These are phyloP conservation scores for Drosophila suzukii DNA, from an alignment of 1,140 invertebrate species.

Conservation along the genomic window DNA sequence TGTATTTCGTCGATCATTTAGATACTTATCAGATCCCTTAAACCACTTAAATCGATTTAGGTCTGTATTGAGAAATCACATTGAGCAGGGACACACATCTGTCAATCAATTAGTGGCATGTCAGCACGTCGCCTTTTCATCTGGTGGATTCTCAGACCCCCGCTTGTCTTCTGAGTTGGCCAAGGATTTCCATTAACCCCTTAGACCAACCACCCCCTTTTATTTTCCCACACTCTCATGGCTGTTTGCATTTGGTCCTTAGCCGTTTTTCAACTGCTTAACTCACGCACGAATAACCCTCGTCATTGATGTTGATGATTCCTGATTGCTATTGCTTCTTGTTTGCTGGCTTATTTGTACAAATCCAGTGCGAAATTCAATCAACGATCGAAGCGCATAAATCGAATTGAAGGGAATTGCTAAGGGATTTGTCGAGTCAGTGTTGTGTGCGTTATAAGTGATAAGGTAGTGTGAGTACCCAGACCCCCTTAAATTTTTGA, in stretches of 20 bases:
- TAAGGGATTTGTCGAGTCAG: conserved; percentile 49
- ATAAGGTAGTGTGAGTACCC: neutral
- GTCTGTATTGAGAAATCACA: conserved; percentile 5
- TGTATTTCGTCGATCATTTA: neutral
- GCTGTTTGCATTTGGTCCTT: conserved; percentile 42
- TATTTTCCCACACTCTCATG: conserved; percentile 29
- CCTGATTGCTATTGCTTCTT: conserved; percentile 9
- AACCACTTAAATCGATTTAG: conserved; percentile 8
- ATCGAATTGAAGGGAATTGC: conserved; percentile 19
- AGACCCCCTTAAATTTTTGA: neutral
- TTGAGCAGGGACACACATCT: conserved; percentile 16
- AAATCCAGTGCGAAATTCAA: conserved; percentile 48
- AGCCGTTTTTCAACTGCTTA: conserved; percentile 13
- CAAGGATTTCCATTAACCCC: conserved; percentile 23
- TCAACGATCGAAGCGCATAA: conserved; percentile 41
- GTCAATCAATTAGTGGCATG: conserved; percentile 35
- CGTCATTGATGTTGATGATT: conserved; percentile 48
- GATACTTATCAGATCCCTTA: neutral
- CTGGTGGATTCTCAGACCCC: no score
- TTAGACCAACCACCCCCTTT: conserved; percentile 4
- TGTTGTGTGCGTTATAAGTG: conserved; percentile 1
- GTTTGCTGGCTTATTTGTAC: conserved; percentile 38
- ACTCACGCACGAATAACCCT: conserved; percentile 55
- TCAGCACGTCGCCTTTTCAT: neutral
- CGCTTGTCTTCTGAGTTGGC: conserved; percentile 18